Percentiles rank a stretch among this genome's conserved stretches.
Evolutionary conservation across 2,888 invertebrate genomes (phyloP).

Genomic region (Leucophora obtusa): DNA sequence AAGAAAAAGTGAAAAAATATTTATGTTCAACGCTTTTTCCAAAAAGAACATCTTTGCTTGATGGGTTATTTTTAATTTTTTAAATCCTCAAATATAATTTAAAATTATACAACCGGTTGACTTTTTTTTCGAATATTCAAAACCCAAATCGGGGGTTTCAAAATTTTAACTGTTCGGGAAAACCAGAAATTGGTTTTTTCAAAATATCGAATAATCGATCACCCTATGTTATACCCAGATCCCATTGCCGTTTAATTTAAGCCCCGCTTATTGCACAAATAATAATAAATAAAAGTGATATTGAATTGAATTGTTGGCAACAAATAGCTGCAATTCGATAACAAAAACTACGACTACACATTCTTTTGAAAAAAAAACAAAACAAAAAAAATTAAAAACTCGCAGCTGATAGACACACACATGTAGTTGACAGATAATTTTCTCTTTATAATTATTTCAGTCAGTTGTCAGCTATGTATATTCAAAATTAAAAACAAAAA

Average conservation of each 20-base stretch:
- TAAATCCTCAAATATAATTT: too few species aligned
- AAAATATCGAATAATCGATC: too few species aligned
- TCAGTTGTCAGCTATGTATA: background rate
- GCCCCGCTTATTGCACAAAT: conserved; percentile 1
- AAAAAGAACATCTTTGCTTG: too few species aligned
- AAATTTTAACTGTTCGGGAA: too few species aligned
- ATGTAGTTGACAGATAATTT: conserved; percentile 44
- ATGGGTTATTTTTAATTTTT: too few species aligned
- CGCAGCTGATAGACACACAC: conserved; percentile 12
- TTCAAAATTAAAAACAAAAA: conserved; percentile 19
- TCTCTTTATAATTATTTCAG: conserved; percentile 26
- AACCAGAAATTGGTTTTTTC: too few species aligned
- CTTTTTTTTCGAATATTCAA: too few species aligned
- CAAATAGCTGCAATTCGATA: conserved; percentile 41
- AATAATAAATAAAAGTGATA: conserved; percentile 45
- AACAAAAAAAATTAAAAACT: conserved; percentile 23
- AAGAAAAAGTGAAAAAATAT: too few species aligned
- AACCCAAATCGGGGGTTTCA: too few species aligned
- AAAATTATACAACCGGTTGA: too few species aligned
- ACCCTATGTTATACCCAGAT: too few species aligned
- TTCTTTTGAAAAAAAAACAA: conserved; percentile 39
- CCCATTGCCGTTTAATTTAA: background rate
- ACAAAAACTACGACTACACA: conserved; percentile 7
- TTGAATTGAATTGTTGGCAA: conserved; percentile 49
- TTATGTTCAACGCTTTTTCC: too few species aligned